Percentiles rank a stretch among this genome's conserved stretches.
Evolutionary conservation across 2,888 invertebrate genomes (phyloP).

Genomic region (Dasysyrphus tricinctus): DNA sequence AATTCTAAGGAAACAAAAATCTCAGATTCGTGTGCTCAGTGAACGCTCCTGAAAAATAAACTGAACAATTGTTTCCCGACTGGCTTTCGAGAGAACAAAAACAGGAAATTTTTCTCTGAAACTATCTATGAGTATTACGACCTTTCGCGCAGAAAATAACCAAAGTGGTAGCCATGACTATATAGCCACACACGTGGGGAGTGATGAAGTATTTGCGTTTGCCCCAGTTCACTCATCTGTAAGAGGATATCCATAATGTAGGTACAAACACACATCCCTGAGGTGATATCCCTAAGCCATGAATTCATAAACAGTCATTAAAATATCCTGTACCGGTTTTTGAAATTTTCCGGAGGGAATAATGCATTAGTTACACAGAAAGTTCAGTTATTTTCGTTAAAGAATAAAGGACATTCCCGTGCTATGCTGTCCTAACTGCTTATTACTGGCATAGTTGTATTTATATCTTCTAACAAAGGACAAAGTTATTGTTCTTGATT

Average conservation of each 20-base stretch:
- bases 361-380: constrained; percentile 8
- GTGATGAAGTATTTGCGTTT: constrained; percentile 16
- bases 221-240: constrained; percentile 44
- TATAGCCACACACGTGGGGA: neutral
- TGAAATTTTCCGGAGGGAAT: neutral
- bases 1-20: too few species aligned
- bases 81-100: too few species aligned
- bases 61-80: too few species aligned
- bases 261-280: constrained; percentile 25
- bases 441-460: neutral
- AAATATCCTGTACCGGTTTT: constrained; percentile 7
- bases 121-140: neutral
- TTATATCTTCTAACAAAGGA: neutral
- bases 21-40: too few species aligned
- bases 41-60: too few species aligned
- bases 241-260: constrained; percentile 6
- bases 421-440: neutral
- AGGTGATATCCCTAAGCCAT: constrained; percentile 41
- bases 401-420: constrained; percentile 30
- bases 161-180: neutral
- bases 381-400: constrained; percentile 34
- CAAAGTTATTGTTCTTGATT: constrained; percentile 36
- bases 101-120: neutral
- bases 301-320: constrained; percentile 41
- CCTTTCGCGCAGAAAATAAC: neutral